A percentile compares a stretch with the other conserved stretches of the same genome.
These are phyloP conservation scores for Sylvietta virens DNA, from an alignment of 2,113 vertebrate genomes.

Conservation along the genomic window DNA sequence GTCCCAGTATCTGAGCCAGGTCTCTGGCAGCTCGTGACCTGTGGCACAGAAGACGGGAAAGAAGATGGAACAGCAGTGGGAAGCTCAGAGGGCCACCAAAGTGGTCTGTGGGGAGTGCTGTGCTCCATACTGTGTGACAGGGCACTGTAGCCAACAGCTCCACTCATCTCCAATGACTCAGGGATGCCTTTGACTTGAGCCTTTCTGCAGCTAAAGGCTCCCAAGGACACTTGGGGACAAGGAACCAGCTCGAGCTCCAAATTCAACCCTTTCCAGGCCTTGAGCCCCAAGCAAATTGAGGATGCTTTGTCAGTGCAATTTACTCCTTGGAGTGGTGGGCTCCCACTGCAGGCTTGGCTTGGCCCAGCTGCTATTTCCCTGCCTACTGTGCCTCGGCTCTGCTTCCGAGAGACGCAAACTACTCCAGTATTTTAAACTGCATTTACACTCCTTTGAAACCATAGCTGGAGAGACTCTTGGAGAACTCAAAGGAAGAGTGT, in stretches of 20 bases:
- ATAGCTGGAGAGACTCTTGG: neutral
- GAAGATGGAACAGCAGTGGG: neutral
- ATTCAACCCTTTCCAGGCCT: neutral
- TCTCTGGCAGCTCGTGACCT: neutral
- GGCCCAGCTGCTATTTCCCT: neutral
- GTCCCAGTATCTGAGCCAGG: neutral
- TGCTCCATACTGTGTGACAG: neutral
- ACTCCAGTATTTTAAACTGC: neutral
- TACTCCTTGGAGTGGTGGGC: neutral
- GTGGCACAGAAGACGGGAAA: neutral
- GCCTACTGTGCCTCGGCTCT: neutral
- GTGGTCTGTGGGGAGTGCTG: neutral
- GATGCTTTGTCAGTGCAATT: neutral
- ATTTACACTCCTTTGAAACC: neutral
- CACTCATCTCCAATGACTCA: accelerated
- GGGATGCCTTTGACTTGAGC: neutral
- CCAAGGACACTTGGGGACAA: neutral
- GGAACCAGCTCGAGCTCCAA: neutral
- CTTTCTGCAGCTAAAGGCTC: neutral
- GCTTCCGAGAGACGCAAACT: neutral
- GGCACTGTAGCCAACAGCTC: neutral
- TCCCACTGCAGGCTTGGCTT: neutral
- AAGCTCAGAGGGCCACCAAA: neutral
- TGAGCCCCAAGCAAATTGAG: neutral
- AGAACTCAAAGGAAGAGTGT: neutral